Base-by-base conservation (phyloP, 2,888 invertebrate species). In the Drosophila gaucha region DNA sequence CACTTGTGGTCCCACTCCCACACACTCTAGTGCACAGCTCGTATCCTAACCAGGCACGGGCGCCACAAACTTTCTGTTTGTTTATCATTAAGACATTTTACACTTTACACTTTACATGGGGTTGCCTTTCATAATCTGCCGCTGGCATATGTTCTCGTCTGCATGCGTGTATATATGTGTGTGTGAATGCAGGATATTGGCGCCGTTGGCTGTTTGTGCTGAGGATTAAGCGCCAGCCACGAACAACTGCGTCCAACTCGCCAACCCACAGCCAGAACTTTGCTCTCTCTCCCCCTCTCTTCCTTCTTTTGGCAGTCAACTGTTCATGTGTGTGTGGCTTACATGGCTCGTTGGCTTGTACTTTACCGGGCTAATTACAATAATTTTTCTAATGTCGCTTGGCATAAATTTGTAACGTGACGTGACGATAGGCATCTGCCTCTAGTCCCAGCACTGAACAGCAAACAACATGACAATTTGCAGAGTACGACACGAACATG, bases 71-170 rank as follows among this genome's bases (percentile, higher is more conserved):
- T 84, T 84, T 87, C 82, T 85, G 79, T 85, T 85, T 85, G 87
- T 85, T 85, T 85, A 85, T 85, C 84, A 85, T 85, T 85, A 85
- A 85, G 84, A 85, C 83, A 82, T 85, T 84, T 84, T 85, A 76
- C 85, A 72, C 59, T 82, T 70, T 75, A 73, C 75, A 85, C 78
- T 73, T 74, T 65, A 60, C 74, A 74, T 66, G 56, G 69, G 74
- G 78, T 80, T 80, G 76, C 82, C 78, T 76, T 76, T 86, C 70
- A 82, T 86, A 86, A 86, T 86, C 83, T 80, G 68, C 84, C 57
- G 58, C 51, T 70, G 75, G 78, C 85, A 78, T 77, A 78, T 78
- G 80, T 80, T 43, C 73, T 67, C 58, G 22, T 67, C 43, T 67
- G 54, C 24, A 31, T 20, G 41, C 43, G 63, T 49, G 44, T 58